Evolutionary conservation across 2,113 vertebrate species (phyloP).

Genomic region (Phainopepla nitens): DNA sequence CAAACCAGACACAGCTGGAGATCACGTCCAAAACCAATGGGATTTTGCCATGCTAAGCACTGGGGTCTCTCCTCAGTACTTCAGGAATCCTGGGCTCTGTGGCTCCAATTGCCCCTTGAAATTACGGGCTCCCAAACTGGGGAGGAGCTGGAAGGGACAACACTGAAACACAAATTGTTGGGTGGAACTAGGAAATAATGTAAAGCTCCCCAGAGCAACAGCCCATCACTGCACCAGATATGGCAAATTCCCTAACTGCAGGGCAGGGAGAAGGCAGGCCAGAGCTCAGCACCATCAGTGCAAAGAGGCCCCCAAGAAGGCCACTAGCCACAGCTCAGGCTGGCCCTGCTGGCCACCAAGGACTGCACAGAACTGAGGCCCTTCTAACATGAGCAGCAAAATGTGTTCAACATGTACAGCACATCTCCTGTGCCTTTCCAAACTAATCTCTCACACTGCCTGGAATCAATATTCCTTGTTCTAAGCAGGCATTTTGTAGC

Average conservation of each 20-base stretch:
- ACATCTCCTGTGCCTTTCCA: neutral
- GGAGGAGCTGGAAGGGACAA: neutral
- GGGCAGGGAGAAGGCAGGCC: neutral
- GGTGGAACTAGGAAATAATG: neutral
- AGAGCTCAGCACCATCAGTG: neutral
- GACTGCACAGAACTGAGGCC: neutral
- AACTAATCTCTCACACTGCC: neutral
- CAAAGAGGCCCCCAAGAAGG: neutral
- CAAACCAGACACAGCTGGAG: neutral
- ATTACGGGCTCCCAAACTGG: neutral
- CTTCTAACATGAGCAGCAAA: neutral
- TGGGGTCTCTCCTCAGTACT: neutral
- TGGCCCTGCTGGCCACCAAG: neutral
- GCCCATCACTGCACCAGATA: neutral
- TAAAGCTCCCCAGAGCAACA: neutral
- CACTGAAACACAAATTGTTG: neutral
- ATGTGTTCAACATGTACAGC: neutral
- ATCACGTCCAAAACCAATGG: neutral
- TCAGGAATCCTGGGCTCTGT: neutral
- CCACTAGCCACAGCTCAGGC: neutral
- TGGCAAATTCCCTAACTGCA: neutral
- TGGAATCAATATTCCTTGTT: neutral
- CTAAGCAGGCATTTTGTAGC: neutral
- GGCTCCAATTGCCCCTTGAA: neutral
- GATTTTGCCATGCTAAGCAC: neutral